A percentile compares a stretch with the other conserved stretches of the same genome.
Evolutionary conservation across 2,797 vertebrate species (phyloP).

Genomic region (Scolopax rusticola): DNA sequence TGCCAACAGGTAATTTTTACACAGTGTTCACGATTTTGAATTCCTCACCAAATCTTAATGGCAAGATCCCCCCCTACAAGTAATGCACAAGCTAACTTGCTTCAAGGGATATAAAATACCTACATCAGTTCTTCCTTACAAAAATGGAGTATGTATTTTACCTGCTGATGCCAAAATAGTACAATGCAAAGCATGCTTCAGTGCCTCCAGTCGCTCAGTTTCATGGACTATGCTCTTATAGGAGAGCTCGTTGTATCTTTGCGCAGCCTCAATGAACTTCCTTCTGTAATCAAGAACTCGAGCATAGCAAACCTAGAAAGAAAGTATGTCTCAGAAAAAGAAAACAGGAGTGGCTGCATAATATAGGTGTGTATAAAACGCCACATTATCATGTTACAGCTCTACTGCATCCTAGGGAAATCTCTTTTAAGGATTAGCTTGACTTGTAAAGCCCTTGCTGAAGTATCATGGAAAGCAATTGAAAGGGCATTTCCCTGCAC

Average conservation of each 20-base stretch:
- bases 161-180: slow-evolving; percentile 98
- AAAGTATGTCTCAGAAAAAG: not conserved
- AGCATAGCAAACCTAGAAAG: slow-evolving; percentile 92
- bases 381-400: not conserved
- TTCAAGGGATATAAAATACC: not conserved
- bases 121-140: not conserved
- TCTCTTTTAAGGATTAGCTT: not conserved
- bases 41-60: not conserved
- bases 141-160: slow-evolving; percentile 52
- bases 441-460: not conserved
- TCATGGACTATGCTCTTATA: slow-evolving; percentile 98
- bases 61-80: not conserved
- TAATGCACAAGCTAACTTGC: not conserved
- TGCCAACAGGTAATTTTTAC: not conserved
- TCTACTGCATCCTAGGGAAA: not conserved
- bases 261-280: slow-evolving; percentile 98
- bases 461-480: not conserved
- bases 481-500: not conserved
- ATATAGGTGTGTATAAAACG: not conserved
- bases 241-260: slow-evolving; percentile 96
- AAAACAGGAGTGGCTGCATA: not conserved
- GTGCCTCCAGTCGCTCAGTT: slow-evolving; percentile 93
- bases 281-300: slow-evolving; percentile 97
- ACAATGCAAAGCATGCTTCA: slow-evolving; percentile 97
- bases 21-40: rapidly evolving